phyloP scores from a whole-genome alignment of 2,888 invertebrate genomes.

The Spilosoma lubricipeda region DNA sequence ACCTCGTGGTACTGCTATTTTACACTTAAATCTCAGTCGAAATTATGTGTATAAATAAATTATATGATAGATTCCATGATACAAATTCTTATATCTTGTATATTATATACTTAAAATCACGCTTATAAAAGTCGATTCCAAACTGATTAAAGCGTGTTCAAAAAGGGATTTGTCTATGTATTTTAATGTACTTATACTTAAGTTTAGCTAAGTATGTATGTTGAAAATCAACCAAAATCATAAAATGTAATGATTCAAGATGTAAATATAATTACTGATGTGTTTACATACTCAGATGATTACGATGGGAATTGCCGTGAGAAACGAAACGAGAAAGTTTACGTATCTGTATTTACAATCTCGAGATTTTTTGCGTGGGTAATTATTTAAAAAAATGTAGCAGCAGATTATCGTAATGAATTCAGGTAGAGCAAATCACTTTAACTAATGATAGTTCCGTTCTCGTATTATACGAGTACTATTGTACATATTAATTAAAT shows the following conservation, averaged over 20 bases:
- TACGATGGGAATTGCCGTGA: constrained; percentile 9
- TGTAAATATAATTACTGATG: background rate
- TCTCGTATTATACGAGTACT: no score
- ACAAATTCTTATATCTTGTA: no score
- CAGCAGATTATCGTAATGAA: constrained; percentile 20
- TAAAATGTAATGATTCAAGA: background rate
- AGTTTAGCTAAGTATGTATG: background rate
- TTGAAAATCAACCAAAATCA: background rate
- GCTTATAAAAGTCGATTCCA: no score
- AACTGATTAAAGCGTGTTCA: no score
- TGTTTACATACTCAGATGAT: constrained; percentile 9
- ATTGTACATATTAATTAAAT: no score
- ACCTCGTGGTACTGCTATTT: no score
- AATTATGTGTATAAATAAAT: no score
- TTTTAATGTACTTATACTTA: background rate
- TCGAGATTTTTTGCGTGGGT: background rate
- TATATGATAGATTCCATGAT: no score
- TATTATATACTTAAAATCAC: no score
- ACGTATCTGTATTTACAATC: background rate
- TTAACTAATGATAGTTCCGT: background rate
- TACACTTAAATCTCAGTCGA: no score
- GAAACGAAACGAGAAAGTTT: constrained; percentile 3
- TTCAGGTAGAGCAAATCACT: constrained; percentile 32
- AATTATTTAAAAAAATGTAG: constrained; percentile 9
- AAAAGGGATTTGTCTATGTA: background rate